phyloP scores from a whole-genome alignment of 2,113 vertebrate genomes.

The Glaucidium brasilianum region DNA sequence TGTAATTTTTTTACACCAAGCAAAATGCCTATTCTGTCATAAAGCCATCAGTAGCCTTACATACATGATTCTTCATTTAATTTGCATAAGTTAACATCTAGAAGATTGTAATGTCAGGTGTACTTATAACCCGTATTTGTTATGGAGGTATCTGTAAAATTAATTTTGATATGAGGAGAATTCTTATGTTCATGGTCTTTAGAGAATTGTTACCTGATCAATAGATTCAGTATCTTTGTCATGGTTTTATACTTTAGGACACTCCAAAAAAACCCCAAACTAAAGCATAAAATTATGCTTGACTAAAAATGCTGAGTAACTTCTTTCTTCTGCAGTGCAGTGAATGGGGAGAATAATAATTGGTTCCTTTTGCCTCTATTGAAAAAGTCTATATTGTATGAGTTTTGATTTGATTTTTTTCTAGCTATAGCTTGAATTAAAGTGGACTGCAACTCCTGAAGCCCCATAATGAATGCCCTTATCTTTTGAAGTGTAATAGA shows the following conservation, averaged over 20 bases:
- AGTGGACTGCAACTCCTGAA: neutral
- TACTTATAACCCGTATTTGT: neutral
- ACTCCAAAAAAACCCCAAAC: neutral
- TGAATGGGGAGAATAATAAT: neutral
- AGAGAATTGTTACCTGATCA: neutral
- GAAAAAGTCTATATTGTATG: neutral
- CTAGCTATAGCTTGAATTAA: neutral
- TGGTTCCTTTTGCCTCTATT: neutral
- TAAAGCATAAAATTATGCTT: neutral
- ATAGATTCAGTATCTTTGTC: neutral
- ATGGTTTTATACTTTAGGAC: neutral
- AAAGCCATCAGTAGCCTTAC: neutral
- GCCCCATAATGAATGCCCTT: neutral
- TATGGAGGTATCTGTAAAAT: neutral
- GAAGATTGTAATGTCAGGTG: neutral
- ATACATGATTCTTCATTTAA: accelerated
- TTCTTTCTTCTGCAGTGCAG: neutral
- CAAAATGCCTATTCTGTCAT: neutral
- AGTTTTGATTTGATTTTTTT: neutral
- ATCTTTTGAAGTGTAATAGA: neutral
- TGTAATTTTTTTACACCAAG: neutral
- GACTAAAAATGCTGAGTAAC: neutral
- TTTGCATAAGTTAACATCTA: neutral
- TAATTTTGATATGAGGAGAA: neutral
- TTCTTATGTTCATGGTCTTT: neutral